Base-by-base conservation (phyloP, 2,113 vertebrate species). In the Ceyx cyanopectus region DNA sequence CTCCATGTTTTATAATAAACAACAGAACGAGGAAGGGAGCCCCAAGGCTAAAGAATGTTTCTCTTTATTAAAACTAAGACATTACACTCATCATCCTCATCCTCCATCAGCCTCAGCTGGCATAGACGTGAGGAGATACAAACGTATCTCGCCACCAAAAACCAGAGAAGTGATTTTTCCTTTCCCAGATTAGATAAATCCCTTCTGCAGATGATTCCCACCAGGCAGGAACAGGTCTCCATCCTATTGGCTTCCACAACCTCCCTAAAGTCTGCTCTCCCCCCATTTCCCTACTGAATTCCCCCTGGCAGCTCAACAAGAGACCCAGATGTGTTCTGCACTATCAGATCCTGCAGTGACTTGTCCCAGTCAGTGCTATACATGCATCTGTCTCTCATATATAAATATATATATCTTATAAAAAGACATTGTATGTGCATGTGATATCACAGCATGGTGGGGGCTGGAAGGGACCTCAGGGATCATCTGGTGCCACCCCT, bases 141-240 rank as follows among this genome's bases (percentile, higher is more conserved):
- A 9, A 4, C 1, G 0, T 24, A 24, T 34, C 54, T 37, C 10
- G 7, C 37, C 32, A 1, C 1, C 2, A 53, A 53, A 62, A 32
- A 17, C 5, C 30, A 2, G 22, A 45, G 41, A 27, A 26, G 30
- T 0, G 11, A 76, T 61, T 93, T 77, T 54, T 34, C 10, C 30
- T 50, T 21, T 12, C 9, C 40, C 3, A 2, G 17, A 16, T 19
- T 27, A 5, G 50, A 62, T 50, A 54, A 65, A 51, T 18, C 27
- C 57, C 14, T 41, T 27, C 17, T 6, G 4, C 8, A 48, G 53
- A 24, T 5, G 4, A 22, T 58, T 43, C 46, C 13, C 34, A 67
- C 20, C 27, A 5, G 11, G 7, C 41, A 78, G 82, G 48, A 57
- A 15, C 3, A 0, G 29, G 5, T n/a, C 43, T 41, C 66, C 73